Conservation (phyloP, 2,797 vertebrate genomes). For the Sebastes hubbsi region DNA sequence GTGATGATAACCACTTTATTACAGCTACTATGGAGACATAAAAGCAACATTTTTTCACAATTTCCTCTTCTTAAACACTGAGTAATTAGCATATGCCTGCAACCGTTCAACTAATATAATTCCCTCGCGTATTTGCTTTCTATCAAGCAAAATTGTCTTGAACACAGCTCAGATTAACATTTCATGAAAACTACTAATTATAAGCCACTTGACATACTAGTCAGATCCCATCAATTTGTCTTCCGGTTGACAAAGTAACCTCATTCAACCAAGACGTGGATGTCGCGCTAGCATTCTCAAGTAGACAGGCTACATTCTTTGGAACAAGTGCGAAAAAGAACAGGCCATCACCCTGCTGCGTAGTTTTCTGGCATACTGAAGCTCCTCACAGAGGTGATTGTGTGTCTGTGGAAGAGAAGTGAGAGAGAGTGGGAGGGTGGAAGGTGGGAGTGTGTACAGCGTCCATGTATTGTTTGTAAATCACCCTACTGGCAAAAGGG, state of each 20-base stretch:
- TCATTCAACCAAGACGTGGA: conserved; percentile 43
- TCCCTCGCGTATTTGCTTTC: conserved; percentile 16
- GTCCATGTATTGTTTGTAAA: conserved; percentile 82
- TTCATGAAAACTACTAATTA: conserved; percentile 43
- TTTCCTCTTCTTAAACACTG: conserved; percentile 17
- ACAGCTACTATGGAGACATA: neutral
- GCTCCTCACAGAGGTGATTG: conserved; percentile 74
- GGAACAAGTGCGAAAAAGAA: conserved; percentile 68
- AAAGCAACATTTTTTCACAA: conserved; percentile 3
- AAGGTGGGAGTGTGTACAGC: conserved; percentile 76
- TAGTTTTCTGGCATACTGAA: conserved; percentile 67
- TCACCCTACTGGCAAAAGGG: conserved; percentile 80
- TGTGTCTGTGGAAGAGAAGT: conserved; percentile 67
- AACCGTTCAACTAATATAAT: conserved; percentile 9
- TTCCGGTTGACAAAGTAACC: conserved; percentile 49
- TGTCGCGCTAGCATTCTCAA: conserved; percentile 47
- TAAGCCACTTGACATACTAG: conserved; percentile 36
- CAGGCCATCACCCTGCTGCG: conserved; percentile 70
- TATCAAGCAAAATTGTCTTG: conserved; percentile 19
- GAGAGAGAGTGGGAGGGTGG: conserved; percentile 75
- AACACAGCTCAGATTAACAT: conserved; percentile 25
- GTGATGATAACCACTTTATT: neutral
- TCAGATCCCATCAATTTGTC: conserved; percentile 26
- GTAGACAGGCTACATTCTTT: conserved; percentile 66
- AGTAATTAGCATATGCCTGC: conserved; percentile 33